phyloP scores from a whole-genome alignment of 2,888 invertebrate genomes.

The Parnassius apollo region DNA sequence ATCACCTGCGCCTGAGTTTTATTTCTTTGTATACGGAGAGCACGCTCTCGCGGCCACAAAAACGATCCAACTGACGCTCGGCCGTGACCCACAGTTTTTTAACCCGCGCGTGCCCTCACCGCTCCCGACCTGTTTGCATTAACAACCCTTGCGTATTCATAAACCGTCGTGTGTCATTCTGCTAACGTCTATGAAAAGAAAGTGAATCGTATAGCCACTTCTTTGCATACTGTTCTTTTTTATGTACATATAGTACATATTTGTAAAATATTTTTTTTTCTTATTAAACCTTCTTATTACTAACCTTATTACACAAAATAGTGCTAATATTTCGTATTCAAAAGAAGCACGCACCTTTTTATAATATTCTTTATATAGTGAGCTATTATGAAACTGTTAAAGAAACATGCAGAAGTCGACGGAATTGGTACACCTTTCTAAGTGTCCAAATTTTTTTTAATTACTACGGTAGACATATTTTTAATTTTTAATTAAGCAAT shows the following conservation, averaged over 20 bases:
- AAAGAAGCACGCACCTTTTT: too few species aligned
- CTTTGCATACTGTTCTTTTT: conserved; percentile 3
- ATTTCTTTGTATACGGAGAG: conserved; percentile 34
- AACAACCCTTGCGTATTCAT: conserved; percentile 76
- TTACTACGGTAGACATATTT: conserved; percentile 76
- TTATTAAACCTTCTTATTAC: too few species aligned
- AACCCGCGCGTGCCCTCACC: conserved; percentile 64
- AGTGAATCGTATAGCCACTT: conserved; percentile 22
- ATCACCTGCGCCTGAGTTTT: conserved; percentile 37
- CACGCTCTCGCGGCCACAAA: conserved; percentile 58
- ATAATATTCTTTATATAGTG: too few species aligned
- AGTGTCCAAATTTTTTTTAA: conserved; percentile 57
- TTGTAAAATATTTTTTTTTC: too few species aligned
- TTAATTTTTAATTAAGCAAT: conserved; percentile 81
- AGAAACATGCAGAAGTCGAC: neutral
- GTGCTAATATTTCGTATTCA: too few species aligned
- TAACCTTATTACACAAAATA: too few species aligned
- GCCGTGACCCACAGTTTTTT: conserved; percentile 69
- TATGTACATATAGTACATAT: neutral
- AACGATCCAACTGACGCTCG: conserved; percentile 60
- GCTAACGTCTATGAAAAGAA: conserved; percentile 25
- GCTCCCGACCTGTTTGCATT: conserved; percentile 41
- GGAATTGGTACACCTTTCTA: neutral
- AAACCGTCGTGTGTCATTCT: conserved; percentile 51
- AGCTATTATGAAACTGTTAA: too few species aligned